A percentile compares a stretch with the other conserved stretches of the same genome.
phyloP scores from a whole-genome alignment of 2,113 vertebrate genomes.

The Leuciscus idus region DNA sequence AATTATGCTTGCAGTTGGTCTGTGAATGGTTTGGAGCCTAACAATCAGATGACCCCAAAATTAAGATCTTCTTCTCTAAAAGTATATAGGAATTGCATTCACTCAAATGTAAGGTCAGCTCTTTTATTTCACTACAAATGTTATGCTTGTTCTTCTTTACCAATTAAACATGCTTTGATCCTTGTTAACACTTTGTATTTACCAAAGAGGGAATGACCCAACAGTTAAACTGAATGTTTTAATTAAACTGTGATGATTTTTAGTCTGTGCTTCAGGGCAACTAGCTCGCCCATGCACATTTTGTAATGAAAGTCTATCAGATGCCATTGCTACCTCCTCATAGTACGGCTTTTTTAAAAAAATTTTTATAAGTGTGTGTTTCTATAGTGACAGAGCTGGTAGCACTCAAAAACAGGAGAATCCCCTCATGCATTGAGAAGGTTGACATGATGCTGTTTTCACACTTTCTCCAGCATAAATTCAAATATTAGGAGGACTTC shows the following conservation, averaged over 20 bases:
- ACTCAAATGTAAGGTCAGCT: neutral
- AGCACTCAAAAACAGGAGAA: conserved; percentile 8
- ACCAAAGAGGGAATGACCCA: neutral
- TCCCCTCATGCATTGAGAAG: neutral
- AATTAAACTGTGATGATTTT: conserved; percentile 25
- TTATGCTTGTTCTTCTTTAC: neutral
- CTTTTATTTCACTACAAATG: neutral
- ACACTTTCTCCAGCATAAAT: neutral
- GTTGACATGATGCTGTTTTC: neutral
- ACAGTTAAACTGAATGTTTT: neutral
- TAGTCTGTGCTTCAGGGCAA: neutral
- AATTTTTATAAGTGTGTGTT: conserved; percentile 34
- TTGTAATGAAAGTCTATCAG: conserved; percentile 36
- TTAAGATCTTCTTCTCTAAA: neutral
- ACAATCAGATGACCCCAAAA: neutral
- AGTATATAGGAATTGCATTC: no score
- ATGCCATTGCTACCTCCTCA: conserved; percentile 5
- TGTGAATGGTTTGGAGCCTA: neutral
- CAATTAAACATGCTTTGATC: neutral
- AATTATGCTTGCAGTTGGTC: neutral
- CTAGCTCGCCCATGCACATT: conserved; percentile 24
- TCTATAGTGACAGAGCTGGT: conserved; percentile 32
- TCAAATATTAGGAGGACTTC: neutral
- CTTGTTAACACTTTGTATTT: neutral
- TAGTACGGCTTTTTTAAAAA: conserved; percentile 29